Conservation (phyloP, 2,888 invertebrate genomes). For the Zelleria hepariella region DNA sequence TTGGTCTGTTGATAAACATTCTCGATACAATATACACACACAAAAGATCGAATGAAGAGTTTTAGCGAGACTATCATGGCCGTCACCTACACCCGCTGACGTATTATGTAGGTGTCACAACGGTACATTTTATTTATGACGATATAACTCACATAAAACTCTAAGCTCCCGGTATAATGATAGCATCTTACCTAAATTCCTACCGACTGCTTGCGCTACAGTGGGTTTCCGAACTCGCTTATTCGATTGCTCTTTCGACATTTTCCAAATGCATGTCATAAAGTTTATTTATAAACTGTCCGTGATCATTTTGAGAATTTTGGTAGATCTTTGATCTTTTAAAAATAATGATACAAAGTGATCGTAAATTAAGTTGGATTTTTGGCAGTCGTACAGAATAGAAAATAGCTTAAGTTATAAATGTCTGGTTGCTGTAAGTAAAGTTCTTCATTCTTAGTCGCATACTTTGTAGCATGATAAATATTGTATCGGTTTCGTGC, state of each 20-base stretch:
- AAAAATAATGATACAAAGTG: background rate
- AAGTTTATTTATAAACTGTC: background rate
- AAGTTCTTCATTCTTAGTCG: background rate
- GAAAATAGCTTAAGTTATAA: background rate
- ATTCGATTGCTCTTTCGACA: background rate
- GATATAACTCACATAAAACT: slow-evolving; percentile 63
- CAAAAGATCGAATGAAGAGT: slow-evolving; percentile 16
- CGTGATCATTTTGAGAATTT: background rate
- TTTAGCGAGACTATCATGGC: slow-evolving; percentile 29
- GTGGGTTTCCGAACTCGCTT: slow-evolving; percentile 2
- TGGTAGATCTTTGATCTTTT: background rate
- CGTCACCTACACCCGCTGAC: slow-evolving; percentile 31
- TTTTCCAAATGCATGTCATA: background rate
- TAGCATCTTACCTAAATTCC: slow-evolving; percentile 56
- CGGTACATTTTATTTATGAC: slow-evolving; percentile 63
- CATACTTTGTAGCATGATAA: background rate
- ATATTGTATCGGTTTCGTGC: background rate
- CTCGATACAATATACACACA: background rate
- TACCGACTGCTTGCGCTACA: slow-evolving; percentile 26
- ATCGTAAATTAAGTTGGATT: background rate
- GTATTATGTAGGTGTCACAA: slow-evolving; percentile 55
- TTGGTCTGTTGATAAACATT: background rate
- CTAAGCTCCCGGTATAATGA: slow-evolving; percentile 55
- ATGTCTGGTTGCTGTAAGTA: background rate
- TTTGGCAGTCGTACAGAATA: background rate